These are phyloP conservation scores for cattle (Bos taurus) DNA, from an alignment of 2,113 vertebrate species.

Conservation along the genomic window ARS-UCD2.0 NC_037354.1:9195501-9196000, in stretches of 20 bases:
- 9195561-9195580: slow-evolving; percentile 30
- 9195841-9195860: slow-evolving; percentile 8
- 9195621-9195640: neutral
- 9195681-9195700: neutral
- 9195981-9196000: neutral
- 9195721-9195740: slow-evolving; percentile 23
- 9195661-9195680: neutral
- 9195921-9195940: neutral
- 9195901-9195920: neutral
- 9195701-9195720: slow-evolving; percentile 36
- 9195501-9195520: slow-evolving; percentile 2
- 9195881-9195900: slow-evolving; percentile 2
- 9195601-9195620: slow-evolving; percentile 12
- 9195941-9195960: neutral
- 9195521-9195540: slow-evolving; percentile 40
- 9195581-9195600: neutral
- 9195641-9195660: slow-evolving; percentile 23
- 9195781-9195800: neutral
- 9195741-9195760: neutral
- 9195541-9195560: slow-evolving; percentile 20
- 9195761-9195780: neutral
- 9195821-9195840: slow-evolving; percentile 11
- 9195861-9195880: neutral
- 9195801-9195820: neutral
- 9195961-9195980: neutral